Conservation (phyloP, 2,888 invertebrate species). For the Drosophila subquinaria region DNA sequence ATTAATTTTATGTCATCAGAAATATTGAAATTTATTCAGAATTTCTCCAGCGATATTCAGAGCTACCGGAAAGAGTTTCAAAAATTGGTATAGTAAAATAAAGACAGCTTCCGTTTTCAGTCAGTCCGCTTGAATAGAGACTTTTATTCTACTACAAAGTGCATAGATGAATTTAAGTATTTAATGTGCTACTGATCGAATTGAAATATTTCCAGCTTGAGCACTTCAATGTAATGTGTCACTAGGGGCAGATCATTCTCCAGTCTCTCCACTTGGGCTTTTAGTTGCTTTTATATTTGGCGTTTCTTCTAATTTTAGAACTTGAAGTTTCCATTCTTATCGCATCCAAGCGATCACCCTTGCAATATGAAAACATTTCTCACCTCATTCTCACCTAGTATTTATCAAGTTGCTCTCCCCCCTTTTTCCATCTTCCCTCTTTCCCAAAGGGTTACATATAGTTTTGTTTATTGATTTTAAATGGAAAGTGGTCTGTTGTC, state of each 20-base stretch:
- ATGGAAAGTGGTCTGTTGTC: constrained; percentile 12
- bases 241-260: constrained; percentile 3
- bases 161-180: background rate
- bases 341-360: constrained; percentile 8
- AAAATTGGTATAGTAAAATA: too few species aligned
- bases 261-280: constrained; percentile 3
- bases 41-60: too few species aligned
- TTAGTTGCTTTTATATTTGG: background rate
- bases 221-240: constrained; percentile 4
- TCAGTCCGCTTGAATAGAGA: background rate
- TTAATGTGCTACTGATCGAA: background rate
- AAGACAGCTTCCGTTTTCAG: too few species aligned
- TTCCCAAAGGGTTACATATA: constrained; percentile 10
- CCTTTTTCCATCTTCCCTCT: background rate
- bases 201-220: background rate
- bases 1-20: too few species aligned
- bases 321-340: constrained; percentile 4
- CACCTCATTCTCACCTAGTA: constrained; percentile 57
- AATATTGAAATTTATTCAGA: too few species aligned
- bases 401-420: constrained; percentile 30
- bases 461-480: constrained; percentile 31
- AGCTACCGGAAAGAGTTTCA: too few species aligned
- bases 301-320: constrained; percentile 33
- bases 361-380: constrained; percentile 43
- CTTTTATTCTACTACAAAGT: background rate